Conservation (phyloP, 2,113 vertebrate species). For the Heptranchias perlo region DNA sequence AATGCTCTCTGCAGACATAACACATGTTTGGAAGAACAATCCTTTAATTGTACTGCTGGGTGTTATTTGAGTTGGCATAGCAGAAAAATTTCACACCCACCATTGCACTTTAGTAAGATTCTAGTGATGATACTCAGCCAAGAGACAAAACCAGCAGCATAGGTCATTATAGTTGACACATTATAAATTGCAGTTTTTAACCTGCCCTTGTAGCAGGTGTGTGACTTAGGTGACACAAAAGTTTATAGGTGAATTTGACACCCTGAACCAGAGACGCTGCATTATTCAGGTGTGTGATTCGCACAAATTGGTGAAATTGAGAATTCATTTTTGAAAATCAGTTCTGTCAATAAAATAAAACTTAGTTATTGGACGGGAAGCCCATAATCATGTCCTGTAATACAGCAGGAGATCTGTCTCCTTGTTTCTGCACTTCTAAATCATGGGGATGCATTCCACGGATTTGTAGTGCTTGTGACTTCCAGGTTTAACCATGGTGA, state of each 20-base stretch:
- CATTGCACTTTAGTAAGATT: not conserved
- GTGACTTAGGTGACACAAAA: not conserved
- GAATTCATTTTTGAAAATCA: not conserved
- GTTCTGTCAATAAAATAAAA: not conserved
- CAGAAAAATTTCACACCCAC: not conserved
- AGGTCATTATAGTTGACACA: not conserved
- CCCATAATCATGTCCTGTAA: not conserved
- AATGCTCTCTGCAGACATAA: not conserved
- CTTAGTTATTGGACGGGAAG: not conserved
- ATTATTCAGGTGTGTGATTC: not conserved
- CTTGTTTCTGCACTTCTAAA: not conserved
- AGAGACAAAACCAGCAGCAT: not conserved
- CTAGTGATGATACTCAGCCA: not conserved
- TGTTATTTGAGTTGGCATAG: not conserved
- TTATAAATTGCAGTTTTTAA: not conserved
- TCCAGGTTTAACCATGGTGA: not conserved
- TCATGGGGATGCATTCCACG: not conserved
- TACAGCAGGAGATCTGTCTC: not conserved
- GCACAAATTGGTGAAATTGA: not conserved
- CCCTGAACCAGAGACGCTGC: not conserved
- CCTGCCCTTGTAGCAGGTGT: not conserved
- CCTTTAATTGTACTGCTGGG: not conserved
- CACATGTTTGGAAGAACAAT: not conserved
- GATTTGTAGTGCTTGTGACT: not conserved
- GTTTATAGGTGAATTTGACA: not conserved